Base-by-base conservation (phyloP, 2,888 invertebrate species). In the Drosophila kambysellisi region DNA sequence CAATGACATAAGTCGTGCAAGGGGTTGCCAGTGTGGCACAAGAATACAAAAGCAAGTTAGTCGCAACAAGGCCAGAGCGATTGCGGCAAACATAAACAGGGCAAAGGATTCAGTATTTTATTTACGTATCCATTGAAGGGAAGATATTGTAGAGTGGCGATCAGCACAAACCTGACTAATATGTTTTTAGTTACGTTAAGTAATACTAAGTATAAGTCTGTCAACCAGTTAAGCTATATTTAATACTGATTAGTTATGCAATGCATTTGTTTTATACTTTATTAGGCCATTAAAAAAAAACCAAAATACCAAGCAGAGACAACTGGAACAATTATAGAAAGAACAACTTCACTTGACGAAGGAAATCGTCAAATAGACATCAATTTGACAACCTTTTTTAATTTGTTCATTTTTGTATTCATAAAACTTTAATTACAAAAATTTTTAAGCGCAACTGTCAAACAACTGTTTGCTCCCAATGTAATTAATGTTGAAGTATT, bases 251-350 rank as follows among this genome's bases (percentile, higher is more conserved):
- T 81, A 76, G 78, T 82, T 80, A 80, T 86, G 78, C 81, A 76
- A 76, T 81, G 87, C 85, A 86, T 85, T 85, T 86, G 87, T 85
- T 86, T 82, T 73, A 83, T 83, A 83, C 86, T 85, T 86, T 85
- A 86, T 85, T 83, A 79, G 79, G 81, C 81, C 74, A 81, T 82
- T 87, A 25, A 25, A 78, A 75, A 86, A 82, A 80, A 74, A 71
- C 53, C 72, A 63, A 75, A 25, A 25, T 25, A 6, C 53, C 58
- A 76, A 70, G 29, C 37, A 52, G 30, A 54, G 59, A 67, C 52
- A 61, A 50, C 52, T 41, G 8, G 1, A 41, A n/a, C n/a, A 4
- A 9, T 2, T 70, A 53, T 60, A 63, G 35, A 33, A 58, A 29
- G 51, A 43, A 12, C 6, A 17, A 56, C 41, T 48, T 30, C 63